Evolutionary conservation across 2,797 vertebrate species (phyloP), one percentile per base, ranked within the genome.

Genomic region (Molothrus ater): DNA sequence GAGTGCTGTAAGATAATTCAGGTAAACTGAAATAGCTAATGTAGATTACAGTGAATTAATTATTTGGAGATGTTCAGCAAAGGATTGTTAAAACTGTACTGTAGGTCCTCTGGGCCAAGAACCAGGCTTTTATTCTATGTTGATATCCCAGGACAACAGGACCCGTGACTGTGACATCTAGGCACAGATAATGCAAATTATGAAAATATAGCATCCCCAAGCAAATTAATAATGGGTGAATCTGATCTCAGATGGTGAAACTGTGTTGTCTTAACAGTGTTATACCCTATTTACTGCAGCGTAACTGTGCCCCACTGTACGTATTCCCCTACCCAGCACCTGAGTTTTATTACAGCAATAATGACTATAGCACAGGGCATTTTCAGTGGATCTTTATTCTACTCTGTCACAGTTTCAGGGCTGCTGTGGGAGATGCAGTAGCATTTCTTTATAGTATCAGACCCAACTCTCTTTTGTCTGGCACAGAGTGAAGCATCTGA

Each of bases 1-100:
- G 90, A 97, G 85, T 82, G 51, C 90, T 94, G 78, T 71, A 94
- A 93, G 74, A 81, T 90, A 92, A 96, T 92, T 61, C 83, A 95
- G 85, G 69, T 72, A 95, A 94, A 70, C 38, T 68, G 91, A 85
- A 92, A 88, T 90, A 57, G 40, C 71, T 96, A 92, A 95, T 57
- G 72, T 75, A 89, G 36, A 74, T 90, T 75, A 69, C 26, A 85
- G 38, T 83, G 36, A 78, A 96, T 95, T 91, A 94, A 95, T 95
- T 96, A 89, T 74, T 72, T 93, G 48, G 88, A 96, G 80, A 75
- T 80, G n/a, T 64, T 70, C 61, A 65, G 83, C 51, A 97, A 91
- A 93, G 68, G 40, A 32, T 20, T 92, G 56, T 70, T 96, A 88
- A 96, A 96, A 93, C 50, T 61, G 20, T 56, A 24, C 36, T 72